These are phyloP conservation scores for Cheilosia urbana DNA, from an alignment of 2,888 invertebrate genomes.

Conservation along the genomic window DNA sequence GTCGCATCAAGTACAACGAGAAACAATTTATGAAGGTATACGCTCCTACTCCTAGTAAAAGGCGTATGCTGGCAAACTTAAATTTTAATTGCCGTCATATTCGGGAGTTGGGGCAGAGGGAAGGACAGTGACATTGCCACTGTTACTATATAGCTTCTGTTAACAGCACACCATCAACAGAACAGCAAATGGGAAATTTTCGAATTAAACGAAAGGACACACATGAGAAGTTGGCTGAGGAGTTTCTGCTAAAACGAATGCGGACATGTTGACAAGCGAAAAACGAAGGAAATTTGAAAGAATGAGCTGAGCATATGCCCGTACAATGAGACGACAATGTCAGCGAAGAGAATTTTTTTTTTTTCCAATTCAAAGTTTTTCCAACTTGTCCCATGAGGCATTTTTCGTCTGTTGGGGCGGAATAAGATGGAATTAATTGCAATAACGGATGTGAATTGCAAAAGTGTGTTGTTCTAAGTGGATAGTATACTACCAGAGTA, in stretches of 20 bases:
- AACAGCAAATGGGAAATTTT: slow-evolving; percentile 52
- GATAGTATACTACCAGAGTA: slow-evolving; percentile 41
- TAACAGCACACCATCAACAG: slow-evolving; percentile 1
- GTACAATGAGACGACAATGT: slow-evolving; percentile 12
- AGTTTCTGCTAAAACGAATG: slow-evolving; percentile 60
- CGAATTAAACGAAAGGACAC: slow-evolving; percentile 58
- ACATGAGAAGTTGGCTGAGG: slow-evolving; percentile 37
- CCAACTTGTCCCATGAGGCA: slow-evolving; percentile 52
- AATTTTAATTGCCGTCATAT: slow-evolving; percentile 69
- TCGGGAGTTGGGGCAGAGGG: background rate
- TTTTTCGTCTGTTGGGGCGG: slow-evolving; percentile 41
- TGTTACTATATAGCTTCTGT: slow-evolving; percentile 2
- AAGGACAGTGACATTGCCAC: slow-evolving; percentile 5
- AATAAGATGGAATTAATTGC: slow-evolving; percentile 73
- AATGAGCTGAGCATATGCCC: slow-evolving; percentile 23
- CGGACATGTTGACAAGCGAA: slow-evolving; percentile 64
- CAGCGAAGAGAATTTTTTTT: slow-evolving; percentile 6
- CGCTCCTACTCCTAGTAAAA: slow-evolving; percentile 11
- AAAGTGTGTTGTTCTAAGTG: slow-evolving; percentile 70
- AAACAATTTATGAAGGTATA: slow-evolving; percentile 40
- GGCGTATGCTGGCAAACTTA: slow-evolving; percentile 45
- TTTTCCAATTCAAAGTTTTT: slow-evolving; percentile 62
- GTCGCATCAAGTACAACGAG: slow-evolving; percentile 13
- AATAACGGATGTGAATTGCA: slow-evolving; percentile 75
- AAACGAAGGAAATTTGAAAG: slow-evolving; percentile 36